Conservation (phyloP, 2,797 vertebrate species). For the Pogonophryne albipinna region DNA sequence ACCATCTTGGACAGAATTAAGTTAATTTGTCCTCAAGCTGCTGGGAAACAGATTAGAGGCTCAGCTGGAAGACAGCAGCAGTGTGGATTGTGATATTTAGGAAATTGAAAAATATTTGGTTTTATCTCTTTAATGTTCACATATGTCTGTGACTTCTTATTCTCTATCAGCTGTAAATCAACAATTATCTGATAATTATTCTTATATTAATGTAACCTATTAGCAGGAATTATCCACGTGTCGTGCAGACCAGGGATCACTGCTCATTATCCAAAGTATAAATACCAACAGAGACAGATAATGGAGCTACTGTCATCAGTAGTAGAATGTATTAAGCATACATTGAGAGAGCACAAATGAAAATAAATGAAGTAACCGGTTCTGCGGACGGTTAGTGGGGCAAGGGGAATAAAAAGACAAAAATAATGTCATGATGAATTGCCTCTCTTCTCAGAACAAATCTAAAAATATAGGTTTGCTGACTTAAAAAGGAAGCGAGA, state of each 20-base stretch:
- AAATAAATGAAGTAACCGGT: slow-evolving; percentile 35
- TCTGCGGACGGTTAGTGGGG: slow-evolving; percentile 17
- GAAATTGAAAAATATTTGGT: neutral
- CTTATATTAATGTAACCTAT: slow-evolving; percentile 61
- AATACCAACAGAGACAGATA: slow-evolving; percentile 45
- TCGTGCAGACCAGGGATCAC: slow-evolving; percentile 50
- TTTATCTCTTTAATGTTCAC: neutral
- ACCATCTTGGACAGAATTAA: slow-evolving; percentile 39
- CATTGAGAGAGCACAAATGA: slow-evolving; percentile 19
- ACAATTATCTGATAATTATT: slow-evolving; percentile 60
- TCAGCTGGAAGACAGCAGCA: slow-evolving; percentile 34
- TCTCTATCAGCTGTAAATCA: slow-evolving; percentile 52
- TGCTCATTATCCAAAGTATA: slow-evolving; percentile 49
- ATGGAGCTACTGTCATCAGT: slow-evolving; percentile 46
- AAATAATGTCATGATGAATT: slow-evolving; percentile 63
- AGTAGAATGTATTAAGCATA: slow-evolving; percentile 45
- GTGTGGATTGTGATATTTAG: slow-evolving; percentile 46
- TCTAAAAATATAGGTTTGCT: slow-evolving; percentile 85
- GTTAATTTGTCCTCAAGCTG: slow-evolving; percentile 44
- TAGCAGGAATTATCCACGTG: slow-evolving; percentile 41
- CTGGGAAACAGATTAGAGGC: slow-evolving; percentile 44
- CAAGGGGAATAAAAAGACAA: slow-evolving; percentile 45
- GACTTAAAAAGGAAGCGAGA: slow-evolving; percentile 77
- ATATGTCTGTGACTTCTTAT: neutral
- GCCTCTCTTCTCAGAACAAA: slow-evolving; percentile 74